phyloP scores from a whole-genome alignment of 2,797 vertebrate genomes.

The Clamator glandarius region DNA sequence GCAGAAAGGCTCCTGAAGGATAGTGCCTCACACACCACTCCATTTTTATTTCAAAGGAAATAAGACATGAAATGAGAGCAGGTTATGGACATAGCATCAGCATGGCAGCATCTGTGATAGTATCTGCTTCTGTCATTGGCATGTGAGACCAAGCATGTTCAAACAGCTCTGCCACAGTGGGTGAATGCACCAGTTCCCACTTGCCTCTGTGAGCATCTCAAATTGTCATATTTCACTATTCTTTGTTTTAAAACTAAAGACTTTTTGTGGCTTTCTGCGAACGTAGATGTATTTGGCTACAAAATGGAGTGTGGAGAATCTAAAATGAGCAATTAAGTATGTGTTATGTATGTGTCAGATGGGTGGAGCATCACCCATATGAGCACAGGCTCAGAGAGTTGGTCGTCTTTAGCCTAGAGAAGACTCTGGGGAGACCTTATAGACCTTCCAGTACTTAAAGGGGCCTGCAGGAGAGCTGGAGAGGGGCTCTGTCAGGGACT shows the following conservation, averaged over 20 bases:
- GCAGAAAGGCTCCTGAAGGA: not conserved
- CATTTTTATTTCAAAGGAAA: conserved; percentile 19
- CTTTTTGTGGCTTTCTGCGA: not conserved
- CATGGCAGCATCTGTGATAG: not conserved
- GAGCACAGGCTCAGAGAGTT: no score
- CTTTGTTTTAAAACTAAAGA: not conserved
- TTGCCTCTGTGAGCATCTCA: not conserved
- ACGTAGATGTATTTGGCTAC: not conserved
- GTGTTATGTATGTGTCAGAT: not conserved
- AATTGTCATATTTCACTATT: not conserved
- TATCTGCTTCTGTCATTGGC: not conserved
- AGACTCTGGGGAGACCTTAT: no score
- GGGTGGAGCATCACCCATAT: no score
- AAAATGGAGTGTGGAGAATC: not conserved
- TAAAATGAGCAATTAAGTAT: not conserved
- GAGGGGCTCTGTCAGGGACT: no score
- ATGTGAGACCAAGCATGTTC: not conserved
- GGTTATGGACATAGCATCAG: not conserved
- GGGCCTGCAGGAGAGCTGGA: no score
- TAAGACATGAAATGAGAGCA: conserved; percentile 6
- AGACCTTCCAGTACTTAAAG: no score
- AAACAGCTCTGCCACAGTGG: not conserved
- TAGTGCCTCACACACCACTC: not conserved
- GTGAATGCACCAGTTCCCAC: not conserved
- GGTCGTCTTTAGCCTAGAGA: no score